phyloP scores from a whole-genome alignment of 2,797 vertebrate species.

The Pterois miles region DNA sequence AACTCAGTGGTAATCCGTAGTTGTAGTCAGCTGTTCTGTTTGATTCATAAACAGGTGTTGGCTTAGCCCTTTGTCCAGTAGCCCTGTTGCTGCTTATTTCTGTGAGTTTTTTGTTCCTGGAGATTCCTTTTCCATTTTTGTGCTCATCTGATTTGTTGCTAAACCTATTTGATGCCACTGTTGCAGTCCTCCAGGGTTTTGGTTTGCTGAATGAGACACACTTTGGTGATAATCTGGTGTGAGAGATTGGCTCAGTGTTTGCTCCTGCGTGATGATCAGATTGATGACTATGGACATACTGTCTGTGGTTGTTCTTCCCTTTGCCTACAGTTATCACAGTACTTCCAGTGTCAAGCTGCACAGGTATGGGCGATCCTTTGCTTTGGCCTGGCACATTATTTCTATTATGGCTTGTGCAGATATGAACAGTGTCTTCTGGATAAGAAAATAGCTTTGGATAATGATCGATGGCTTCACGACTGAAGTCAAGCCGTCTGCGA shows the following conservation, averaged over 20 bases:
- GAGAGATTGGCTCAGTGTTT: constrained; percentile 21
- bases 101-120: constrained; percentile 12
- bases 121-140: constrained; percentile 33
- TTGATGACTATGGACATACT: not conserved
- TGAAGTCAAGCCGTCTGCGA: constrained; percentile 84
- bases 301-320: constrained; percentile 4
- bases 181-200: constrained; percentile 8
- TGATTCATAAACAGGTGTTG: constrained; percentile 81
- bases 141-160: constrained; percentile 13
- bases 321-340: not conserved
- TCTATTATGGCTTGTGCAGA: not conserved
- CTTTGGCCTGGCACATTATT: not conserved
- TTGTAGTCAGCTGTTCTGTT: constrained; percentile 86
- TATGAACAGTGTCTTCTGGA: constrained; percentile 5
- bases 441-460: constrained; percentile 15
- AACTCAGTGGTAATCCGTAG: constrained; percentile 88
- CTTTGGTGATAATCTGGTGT: constrained; percentile 9
- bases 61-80: constrained; percentile 27
- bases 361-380: constrained; percentile 1
- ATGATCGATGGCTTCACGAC: constrained; percentile 20
- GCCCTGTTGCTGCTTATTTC: not conserved
- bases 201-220: constrained; percentile 1
- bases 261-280: not conserved
- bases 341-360: constrained; percentile 4
- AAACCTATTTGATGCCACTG: constrained; percentile 2